Evolutionary conservation across 2,888 invertebrate genomes (phyloP).

Genomic region (Patella pellucida): DNA sequence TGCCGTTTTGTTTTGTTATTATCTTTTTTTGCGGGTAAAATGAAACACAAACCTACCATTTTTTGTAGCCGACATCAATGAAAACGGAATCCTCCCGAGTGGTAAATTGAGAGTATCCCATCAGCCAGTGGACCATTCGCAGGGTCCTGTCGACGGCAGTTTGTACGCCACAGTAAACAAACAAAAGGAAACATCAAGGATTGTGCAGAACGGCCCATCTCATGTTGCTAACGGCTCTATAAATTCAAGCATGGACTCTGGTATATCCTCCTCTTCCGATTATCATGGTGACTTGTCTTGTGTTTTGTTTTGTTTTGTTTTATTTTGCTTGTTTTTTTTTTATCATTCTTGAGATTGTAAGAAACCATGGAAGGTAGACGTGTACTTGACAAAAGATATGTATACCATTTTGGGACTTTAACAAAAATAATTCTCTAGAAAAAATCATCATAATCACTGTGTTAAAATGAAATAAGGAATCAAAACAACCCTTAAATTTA

Average conservation of each 20-base stretch:
- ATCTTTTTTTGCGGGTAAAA: slow-evolving; percentile 13
- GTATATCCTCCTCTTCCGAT: slow-evolving; percentile 80
- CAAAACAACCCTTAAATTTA: too few relatives aligned
- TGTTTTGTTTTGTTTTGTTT: slow-evolving; percentile 16
- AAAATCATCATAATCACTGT: too few relatives aligned
- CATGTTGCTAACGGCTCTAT: slow-evolving; percentile 73
- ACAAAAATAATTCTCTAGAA: too few relatives aligned
- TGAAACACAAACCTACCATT: slow-evolving; percentile 6
- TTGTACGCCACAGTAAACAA: slow-evolving; percentile 81
- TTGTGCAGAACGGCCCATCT: slow-evolving; percentile 48
- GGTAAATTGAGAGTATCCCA: slow-evolving; percentile 40
- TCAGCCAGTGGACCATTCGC: slow-evolving; percentile 34
- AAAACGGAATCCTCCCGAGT: slow-evolving; percentile 47
- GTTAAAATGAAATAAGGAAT: too few relatives aligned
- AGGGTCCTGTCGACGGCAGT: slow-evolving; percentile 85
- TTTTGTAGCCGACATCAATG: slow-evolving; percentile 52
- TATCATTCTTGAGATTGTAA: not conserved
- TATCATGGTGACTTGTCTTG: slow-evolving; percentile 22
- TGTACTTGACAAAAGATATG: too few relatives aligned
- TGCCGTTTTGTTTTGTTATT: slow-evolving; percentile 18
- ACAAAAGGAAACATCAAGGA: slow-evolving; percentile 45
- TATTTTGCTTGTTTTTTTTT: not conserved
- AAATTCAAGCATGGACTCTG: slow-evolving; percentile 91
- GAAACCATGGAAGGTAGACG: too few relatives aligned
- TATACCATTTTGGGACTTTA: too few relatives aligned